Percentiles rank a stretch among this genome's conserved stretches.
Evolutionary conservation across 2,888 invertebrate species (phyloP).

Genomic region (Malacosoma neustria): DNA sequence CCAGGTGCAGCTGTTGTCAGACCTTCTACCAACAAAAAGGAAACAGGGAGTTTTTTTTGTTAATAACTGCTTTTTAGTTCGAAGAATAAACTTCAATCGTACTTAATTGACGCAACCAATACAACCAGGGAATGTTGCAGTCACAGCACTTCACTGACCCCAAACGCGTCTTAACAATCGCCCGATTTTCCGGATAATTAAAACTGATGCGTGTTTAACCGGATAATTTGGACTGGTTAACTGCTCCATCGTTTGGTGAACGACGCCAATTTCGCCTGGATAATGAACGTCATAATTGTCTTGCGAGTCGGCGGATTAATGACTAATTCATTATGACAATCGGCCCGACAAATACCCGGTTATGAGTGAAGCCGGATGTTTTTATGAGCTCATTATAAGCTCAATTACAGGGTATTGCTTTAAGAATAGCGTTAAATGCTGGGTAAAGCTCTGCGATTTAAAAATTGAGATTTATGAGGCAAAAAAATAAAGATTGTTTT

Average conservation of each 20-base stretch:
- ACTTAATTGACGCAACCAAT: too few relatives aligned
- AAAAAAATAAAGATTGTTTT: too few relatives aligned
- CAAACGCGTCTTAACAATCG: background rate
- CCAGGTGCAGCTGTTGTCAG: too few relatives aligned
- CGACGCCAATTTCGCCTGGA: conserved; percentile 37
- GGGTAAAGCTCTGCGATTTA: too few relatives aligned
- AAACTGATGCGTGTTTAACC: background rate
- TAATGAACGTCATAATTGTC: conserved; percentile 47
- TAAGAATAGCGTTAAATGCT: too few relatives aligned
- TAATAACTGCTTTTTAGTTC: too few relatives aligned
- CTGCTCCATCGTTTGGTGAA: conserved; percentile 37
- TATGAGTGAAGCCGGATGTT: background rate
- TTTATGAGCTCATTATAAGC: background rate
- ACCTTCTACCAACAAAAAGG: too few relatives aligned
- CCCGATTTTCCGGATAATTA: background rate
- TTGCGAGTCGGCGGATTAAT: conserved; percentile 29
- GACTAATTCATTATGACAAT: conserved; percentile 26
- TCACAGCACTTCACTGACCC: background rate
- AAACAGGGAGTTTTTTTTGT: too few relatives aligned
- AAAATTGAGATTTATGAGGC: too few relatives aligned
- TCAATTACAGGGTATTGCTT: background rate
- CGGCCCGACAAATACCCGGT: conserved; percentile 3
- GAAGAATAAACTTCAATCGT: too few relatives aligned
- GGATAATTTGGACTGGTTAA: conserved; percentile 14
- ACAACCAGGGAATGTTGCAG: background rate